Evolutionary conservation across 2,113 vertebrate genomes (phyloP).

Genomic region (Brienomyrus longianalis): DNA sequence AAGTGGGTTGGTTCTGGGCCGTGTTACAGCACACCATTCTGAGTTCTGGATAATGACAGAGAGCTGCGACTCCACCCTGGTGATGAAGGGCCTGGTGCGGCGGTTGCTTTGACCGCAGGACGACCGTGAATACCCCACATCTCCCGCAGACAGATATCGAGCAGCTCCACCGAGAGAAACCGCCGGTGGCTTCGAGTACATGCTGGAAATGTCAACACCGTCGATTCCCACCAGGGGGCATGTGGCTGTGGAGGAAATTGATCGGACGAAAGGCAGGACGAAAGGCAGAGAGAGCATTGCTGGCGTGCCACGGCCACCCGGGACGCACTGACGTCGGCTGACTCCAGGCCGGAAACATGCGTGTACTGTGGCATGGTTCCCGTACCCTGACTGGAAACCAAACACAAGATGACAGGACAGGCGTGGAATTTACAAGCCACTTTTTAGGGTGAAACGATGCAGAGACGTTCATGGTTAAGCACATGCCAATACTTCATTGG

Average conservation of each 20-base stretch:
- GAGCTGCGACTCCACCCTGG: no score
- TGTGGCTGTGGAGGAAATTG: not conserved
- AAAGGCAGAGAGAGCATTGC: not conserved
- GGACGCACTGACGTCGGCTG: not conserved
- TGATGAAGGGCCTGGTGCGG: not conserved
- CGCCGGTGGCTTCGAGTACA: slow-evolving; percentile 32
- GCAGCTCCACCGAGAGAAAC: slow-evolving; percentile 24
- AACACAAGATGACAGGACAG: not conserved
- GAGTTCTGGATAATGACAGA: not conserved
- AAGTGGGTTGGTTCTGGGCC: not conserved
- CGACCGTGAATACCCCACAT: not conserved
- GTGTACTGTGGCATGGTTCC: not conserved
- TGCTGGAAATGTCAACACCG: not conserved
- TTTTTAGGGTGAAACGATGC: not conserved
- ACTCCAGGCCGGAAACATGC: not conserved
- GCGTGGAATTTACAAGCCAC: not conserved
- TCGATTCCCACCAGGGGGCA: not conserved
- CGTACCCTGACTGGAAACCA: not conserved
- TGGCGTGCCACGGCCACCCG: not conserved
- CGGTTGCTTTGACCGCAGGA: not conserved
- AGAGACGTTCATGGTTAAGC: not conserved
- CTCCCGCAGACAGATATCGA: not conserved
- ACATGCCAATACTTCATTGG: not conserved
- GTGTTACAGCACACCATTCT: not conserved
- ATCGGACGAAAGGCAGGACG: not conserved